Evolutionary conservation across 2,888 invertebrate species (phyloP).

Genomic region (Himalopsyche kuldschensis): DNA sequence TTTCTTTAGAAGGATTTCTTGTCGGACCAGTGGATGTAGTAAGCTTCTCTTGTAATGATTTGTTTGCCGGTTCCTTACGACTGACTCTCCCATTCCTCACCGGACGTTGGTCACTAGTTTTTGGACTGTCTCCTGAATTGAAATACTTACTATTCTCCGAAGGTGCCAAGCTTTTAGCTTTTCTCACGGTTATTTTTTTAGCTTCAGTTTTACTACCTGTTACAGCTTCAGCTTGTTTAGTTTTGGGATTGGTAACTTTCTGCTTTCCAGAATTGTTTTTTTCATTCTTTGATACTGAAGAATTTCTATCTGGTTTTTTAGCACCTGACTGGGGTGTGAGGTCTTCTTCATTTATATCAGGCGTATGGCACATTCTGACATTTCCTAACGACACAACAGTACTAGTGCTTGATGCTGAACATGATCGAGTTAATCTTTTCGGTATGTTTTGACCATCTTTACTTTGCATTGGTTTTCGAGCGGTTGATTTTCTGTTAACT

Average conservation of each 20-base stretch:
- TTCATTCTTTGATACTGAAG: neutral
- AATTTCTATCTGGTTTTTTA: neutral
- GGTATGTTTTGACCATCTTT: neutral
- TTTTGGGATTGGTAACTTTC: neutral
- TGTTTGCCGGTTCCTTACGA: conserved; percentile 33
- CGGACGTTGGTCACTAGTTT: neutral
- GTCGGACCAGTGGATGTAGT: neutral
- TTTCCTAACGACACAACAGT: neutral
- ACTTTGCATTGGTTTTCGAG: neutral
- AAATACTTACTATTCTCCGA: conserved; percentile 17
- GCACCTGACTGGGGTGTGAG: neutral
- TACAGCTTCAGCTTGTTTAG: neutral
- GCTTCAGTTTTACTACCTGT: conserved; percentile 43
- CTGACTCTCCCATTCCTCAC: conserved; percentile 9
- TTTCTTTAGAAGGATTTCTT: conserved; percentile 55
- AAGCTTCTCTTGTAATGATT: neutral
- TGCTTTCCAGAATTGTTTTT: neutral
- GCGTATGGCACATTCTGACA: neutral
- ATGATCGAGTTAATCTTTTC: neutral
- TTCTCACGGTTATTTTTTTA: conserved; percentile 33
- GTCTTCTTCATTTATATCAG: neutral
- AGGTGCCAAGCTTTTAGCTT: conserved; percentile 2
- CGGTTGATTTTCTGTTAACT: neutral
- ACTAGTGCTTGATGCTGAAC: neutral
- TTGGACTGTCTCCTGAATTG: neutral